Evolutionary conservation across 2,113 vertebrate genomes (phyloP).

Genomic region (Tragelaphus imberbis): DNA sequence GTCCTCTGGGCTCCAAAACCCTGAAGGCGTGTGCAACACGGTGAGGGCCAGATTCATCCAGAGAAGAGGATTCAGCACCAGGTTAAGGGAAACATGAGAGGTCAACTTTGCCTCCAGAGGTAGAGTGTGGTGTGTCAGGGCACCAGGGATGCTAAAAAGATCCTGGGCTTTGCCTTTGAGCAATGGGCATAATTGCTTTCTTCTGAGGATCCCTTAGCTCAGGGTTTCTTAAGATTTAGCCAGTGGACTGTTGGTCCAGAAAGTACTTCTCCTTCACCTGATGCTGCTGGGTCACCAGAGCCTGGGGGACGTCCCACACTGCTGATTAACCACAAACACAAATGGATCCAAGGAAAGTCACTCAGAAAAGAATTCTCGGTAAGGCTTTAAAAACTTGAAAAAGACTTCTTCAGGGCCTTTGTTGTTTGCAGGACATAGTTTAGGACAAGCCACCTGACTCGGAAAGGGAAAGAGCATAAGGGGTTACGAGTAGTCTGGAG

Average conservation of each 20-base stretch:
- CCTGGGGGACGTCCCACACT: fast-evolving
- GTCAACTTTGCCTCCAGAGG: neutral
- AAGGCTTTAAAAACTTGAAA: neutral
- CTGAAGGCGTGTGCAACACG: neutral
- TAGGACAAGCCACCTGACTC: neutral
- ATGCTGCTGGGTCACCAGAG: fast-evolving
- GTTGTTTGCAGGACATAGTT: neutral
- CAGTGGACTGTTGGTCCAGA: too few relatives aligned
- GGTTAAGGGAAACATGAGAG: neutral
- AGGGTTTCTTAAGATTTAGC: neutral
- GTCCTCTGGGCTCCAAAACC: slow-evolving; percentile 13
- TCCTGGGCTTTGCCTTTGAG: fast-evolving
- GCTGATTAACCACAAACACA: fast-evolving
- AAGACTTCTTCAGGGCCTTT: neutral
- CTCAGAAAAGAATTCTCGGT: neutral
- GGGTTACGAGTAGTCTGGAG: neutral
- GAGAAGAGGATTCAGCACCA: neutral
- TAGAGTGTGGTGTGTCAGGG: neutral
- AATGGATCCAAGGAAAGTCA: neutral
- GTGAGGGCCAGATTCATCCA: neutral
- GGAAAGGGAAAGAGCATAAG: neutral
- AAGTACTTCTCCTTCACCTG: neutral
- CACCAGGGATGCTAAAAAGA: fast-evolving
- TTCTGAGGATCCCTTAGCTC: fast-evolving
- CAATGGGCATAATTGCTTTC: fast-evolving